Evolutionary conservation across 2,888 invertebrate species (phyloP), one percentile per base, ranked within the genome.

Genomic region (Notodonta dromedarius): DNA sequence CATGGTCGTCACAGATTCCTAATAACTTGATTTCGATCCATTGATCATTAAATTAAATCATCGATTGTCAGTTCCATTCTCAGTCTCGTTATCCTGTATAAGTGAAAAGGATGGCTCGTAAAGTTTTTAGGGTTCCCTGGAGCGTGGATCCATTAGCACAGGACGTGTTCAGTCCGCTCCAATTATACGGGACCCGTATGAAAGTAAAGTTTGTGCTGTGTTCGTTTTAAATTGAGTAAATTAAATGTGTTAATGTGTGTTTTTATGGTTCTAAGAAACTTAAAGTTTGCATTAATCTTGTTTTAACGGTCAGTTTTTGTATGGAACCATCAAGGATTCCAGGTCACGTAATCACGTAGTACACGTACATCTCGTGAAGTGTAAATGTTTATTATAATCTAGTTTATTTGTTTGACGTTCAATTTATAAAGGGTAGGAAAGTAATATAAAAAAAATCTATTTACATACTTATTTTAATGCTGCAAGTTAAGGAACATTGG

Each of bases 141-240:
- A 58, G 65, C 56, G 35, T 46, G 42, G 53, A 57, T 62, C 70
- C 70, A 70, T 75, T 75, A 75, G 65, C 63, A 40, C 65, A 64
- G 63, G 66, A 16, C 50, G 59, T 63, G 50, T 48, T 13, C 9
- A 16, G 7, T 14, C 3, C 11, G 12, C 50, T 16, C 4, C 7
- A 50, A 16, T 16, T 50, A 50, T 50, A 50, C 50, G 50, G 50
- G 50, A 16, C 50, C 50, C 13, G 44, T 46, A 46, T 46, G 13
- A 13, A 46, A 50, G 50, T 9, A 16, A 16, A 50, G 50, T 16
- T 50, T 8, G 16, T 16, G 16, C 14, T 9, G 44, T 9, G 44
- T 42, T 42, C 42, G 11, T 42, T 42, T 42, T 9, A 42, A 42
- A 42, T 42, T 6, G 42, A 13, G 44, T 13, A n/a, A 46, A 46